Conservation (phyloP, 35 echinoderm and acorn worm genomes). For the Patiria miniata region DNA sequence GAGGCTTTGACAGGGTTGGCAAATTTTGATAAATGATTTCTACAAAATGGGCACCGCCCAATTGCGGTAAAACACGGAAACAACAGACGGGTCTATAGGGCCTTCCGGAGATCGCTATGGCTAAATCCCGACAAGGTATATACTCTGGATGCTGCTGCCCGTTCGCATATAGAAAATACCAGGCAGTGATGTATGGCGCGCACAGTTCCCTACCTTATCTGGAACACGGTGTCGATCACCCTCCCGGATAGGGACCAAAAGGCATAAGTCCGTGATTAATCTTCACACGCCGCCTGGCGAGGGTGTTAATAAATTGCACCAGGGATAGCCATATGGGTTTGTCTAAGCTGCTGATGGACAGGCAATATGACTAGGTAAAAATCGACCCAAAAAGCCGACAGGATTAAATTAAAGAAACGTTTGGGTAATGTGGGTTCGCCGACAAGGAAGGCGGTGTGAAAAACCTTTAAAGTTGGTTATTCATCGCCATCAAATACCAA, state of each 20-base stretch:
- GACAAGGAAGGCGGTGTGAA: not conserved
- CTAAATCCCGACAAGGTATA: too few species aligned
- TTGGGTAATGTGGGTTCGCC: not conserved
- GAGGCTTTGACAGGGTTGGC: too few species aligned
- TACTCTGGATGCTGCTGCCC: too few species aligned
- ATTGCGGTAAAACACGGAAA: too few species aligned
- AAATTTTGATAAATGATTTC: too few species aligned
- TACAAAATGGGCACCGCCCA: too few species aligned
- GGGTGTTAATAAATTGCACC: not conserved
- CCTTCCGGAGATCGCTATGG: too few species aligned
- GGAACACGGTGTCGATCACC: not conserved
- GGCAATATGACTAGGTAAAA: not conserved
- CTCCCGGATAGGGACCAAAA: not conserved
- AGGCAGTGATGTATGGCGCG: too few species aligned
- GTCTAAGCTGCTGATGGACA: not conserved
- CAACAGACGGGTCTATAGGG: too few species aligned
- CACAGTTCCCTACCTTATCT: not conserved
- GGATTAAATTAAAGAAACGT: constrained; percentile 19
- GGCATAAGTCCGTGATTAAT: not conserved
- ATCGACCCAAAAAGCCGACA: not conserved
- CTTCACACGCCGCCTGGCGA: not conserved
- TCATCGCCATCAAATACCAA: not conserved
- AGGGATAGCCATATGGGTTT: not conserved
- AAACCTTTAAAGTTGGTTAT: not conserved
- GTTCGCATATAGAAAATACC: too few species aligned